Evolutionary conservation across 2,797 vertebrate species (phyloP), one percentile per base, ranked within the genome.

Genomic region (Botia almorhae): DNA sequence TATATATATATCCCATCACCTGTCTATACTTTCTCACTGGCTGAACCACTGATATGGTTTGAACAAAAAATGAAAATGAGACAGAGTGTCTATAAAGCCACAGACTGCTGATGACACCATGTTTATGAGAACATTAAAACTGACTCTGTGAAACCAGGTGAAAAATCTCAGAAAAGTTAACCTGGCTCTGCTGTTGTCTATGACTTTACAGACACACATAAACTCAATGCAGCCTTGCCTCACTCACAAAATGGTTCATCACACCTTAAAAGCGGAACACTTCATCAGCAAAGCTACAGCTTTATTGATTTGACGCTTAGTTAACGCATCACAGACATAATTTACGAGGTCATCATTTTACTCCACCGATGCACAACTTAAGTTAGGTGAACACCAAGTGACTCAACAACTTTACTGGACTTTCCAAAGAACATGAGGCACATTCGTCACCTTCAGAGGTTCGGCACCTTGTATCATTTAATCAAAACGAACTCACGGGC

Each of bases 401-500:
- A 12, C 51, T 80, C 43, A 8, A 75, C 36, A 81, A 64, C 63
- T 51, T 55, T 50, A 63, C 64, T 70, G 33, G 48, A 46, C 50
- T 74, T 12, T 55, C 21, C 19, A 36, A 50, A 83, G 33, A 17
- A 56, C 36, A 63, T 11, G 26, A 65, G 19, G 69, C 53, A 26
- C 46, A 82, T 84, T 84, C 69, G 74, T 84, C 75, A 81, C 39
- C 51, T n/a, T 14, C 74, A 39, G 16, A 51, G 36, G 82, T 68
- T 17, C 63, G 26, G 10, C 68, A 76, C 65, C 72, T 26, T 61
- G 26, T 48, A 65, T 80, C 58, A 65, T 79, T 80, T 71, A 51
- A 79, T 79, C 65, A 79, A 39, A 76, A 10, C 12, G 17, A 58
- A 36, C 46, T 0, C 71, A 14, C 14, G 14, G 21, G n/a, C 29